Base-by-base conservation (phyloP, 2,888 invertebrate species). In the Argyra leucocephala region DNA sequence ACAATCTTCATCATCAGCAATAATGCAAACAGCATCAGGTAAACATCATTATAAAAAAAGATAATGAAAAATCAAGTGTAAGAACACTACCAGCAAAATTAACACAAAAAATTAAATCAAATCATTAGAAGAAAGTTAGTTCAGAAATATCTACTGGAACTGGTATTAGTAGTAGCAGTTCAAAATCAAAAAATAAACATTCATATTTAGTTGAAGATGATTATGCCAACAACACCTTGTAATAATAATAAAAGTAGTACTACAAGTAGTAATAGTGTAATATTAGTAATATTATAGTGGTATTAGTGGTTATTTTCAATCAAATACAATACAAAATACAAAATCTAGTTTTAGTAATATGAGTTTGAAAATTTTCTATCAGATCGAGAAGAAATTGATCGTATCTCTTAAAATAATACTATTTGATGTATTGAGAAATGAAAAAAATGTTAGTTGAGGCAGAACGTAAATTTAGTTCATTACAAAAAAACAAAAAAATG, bases 291-390 rank as follows among this genome's bases (percentile, higher is more conserved):
- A n/a, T n/a, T n/a, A 31, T n/a, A n/a, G n/a, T n/a, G 48, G 48
- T 5, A 63, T 48, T 60, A 65, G 69, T 65, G 73, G 74, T 57
- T 76, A 74, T 63, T 78, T 79, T 66, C 78, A 77, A 64, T 79
- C 80, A 6, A 78, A 79, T 67, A 76, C 76, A 22, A 78, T 78
- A 68, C 77, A 78, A 65, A 78, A 75, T 67, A 76, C 77, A 2
- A 82, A 82, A 68, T 83, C 83, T 10, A 87, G 87, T 5, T 87
- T 88, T 73, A 87, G 86, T 72, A 88, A 88, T 71, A 85, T 88
- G 86, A 88, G 88, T 73, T 88, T 72, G 88, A 88, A 74, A 88
- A 88, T 76, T 88, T 87, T 73, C 85, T 86, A 2, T 86, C 85
- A 26, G 88, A 87, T 72, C 87, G 87, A 72, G 83, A 83, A 67